Evolutionary conservation across 2,113 vertebrate genomes (phyloP).

Genomic region (Setophaga kirtlandii): DNA sequence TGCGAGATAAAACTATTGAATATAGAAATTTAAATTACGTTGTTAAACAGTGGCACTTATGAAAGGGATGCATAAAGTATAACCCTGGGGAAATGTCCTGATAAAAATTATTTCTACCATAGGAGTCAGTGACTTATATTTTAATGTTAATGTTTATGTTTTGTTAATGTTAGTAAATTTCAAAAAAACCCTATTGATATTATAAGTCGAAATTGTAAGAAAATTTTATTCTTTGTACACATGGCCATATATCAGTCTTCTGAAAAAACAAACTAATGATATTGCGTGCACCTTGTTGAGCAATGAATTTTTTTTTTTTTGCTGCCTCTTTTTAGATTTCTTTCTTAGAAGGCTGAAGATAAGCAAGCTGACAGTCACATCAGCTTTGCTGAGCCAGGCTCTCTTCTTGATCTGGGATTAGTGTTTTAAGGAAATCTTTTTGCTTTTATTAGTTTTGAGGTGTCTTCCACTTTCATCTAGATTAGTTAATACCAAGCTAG

Average conservation of each 20-base stretch:
- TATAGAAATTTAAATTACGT: not conserved
- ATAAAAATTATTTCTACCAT: not conserved
- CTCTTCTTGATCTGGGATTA: not conserved
- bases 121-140: not conserved
- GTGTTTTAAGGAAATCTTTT: not conserved
- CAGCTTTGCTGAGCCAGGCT: not conserved
- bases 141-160: not conserved
- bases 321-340: not conserved
- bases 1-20: not conserved
- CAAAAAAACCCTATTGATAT: rapidly evolving
- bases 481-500: not conserved
- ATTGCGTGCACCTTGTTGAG: not conserved
- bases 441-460: not conserved
- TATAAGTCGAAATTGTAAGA: not conserved
- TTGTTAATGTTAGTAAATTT: not conserved
- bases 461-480: not conserved
- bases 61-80: not conserved
- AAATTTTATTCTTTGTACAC: not conserved
- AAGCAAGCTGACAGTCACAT: not conserved
- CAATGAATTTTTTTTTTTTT: rapidly evolving
- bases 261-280: not conserved
- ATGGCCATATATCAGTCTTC: not conserved
- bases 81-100: not conserved
- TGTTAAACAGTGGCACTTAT: not conserved
- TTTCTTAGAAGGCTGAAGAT: not conserved